Conservation (phyloP, 2,113 vertebrate genomes). For the Megaceryle maxima region DNA sequence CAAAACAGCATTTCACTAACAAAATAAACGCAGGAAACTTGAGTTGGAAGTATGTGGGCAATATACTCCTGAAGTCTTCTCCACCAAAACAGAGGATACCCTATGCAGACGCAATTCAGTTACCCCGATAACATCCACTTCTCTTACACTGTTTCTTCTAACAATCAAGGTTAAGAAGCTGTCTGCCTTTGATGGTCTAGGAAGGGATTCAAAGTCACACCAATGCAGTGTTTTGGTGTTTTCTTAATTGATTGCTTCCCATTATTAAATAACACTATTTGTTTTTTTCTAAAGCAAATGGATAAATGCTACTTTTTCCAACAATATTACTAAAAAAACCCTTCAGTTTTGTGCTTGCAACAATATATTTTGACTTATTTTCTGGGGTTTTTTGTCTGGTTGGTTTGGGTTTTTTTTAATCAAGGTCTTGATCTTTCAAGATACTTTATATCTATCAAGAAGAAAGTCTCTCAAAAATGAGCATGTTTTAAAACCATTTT, state of each 20-base stretch:
- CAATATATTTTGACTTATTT: background rate
- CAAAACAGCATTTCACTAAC: background rate
- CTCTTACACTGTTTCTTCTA: background rate
- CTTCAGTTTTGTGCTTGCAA: background rate
- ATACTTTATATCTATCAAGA: background rate
- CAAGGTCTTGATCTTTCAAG: background rate
- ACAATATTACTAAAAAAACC: background rate
- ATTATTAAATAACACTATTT: background rate
- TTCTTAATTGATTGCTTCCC: background rate
- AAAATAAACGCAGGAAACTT: background rate
- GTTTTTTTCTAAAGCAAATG: background rate
- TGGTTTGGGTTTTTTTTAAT: background rate
- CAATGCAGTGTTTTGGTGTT: background rate
- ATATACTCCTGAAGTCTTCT: background rate
- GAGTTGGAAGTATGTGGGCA: background rate
- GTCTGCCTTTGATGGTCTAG: background rate
- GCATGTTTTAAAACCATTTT: background rate
- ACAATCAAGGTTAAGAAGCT: background rate
- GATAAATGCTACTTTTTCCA: background rate
- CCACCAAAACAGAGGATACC: background rate
- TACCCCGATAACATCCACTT: background rate
- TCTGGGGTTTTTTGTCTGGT: background rate
- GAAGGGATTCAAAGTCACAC: background rate
- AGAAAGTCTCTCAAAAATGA: background rate
- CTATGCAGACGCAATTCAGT: background rate